These are phyloP conservation scores for Cheilosia urbana DNA, from an alignment of 2,888 invertebrate genomes.

Conservation along the genomic window DNA sequence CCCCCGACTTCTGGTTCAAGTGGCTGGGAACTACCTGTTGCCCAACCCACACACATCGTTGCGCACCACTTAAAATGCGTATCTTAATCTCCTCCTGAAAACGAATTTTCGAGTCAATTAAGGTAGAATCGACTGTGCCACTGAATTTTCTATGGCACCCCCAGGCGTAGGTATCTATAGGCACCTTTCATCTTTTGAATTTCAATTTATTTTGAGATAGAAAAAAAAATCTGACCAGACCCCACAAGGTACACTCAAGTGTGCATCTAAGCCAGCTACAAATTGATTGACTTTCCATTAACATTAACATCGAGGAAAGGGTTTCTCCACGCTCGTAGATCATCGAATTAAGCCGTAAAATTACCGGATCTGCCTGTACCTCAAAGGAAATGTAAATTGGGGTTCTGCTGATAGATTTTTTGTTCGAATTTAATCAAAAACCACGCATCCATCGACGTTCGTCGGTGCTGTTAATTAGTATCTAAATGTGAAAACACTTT, in stretches of 20 bases:
- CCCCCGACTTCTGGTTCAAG: background rate
- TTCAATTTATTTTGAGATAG: conserved; percentile 31
- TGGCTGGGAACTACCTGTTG: conserved; percentile 62
- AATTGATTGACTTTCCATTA: conserved; percentile 48
- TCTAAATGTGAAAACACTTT: conserved; percentile 66
- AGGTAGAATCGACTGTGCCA: conserved; percentile 39
- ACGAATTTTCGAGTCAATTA: conserved; percentile 33
- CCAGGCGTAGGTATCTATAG: too few relatives aligned
- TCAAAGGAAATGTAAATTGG: conserved; percentile 32
- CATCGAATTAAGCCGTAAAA: conserved; percentile 48
- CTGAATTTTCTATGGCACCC: conserved; percentile 34
- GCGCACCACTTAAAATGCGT: conserved; percentile 46
- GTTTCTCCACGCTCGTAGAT: background rate
- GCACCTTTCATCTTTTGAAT: background rate
- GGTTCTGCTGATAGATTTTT: background rate
- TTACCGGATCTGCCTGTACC: conserved; percentile 25
- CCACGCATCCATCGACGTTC: conserved; percentile 14
- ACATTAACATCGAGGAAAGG: conserved; percentile 33
- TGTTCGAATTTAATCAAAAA: conserved; percentile 15
- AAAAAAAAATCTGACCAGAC: conserved; percentile 33
- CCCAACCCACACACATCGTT: conserved; percentile 61
- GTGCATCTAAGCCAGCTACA: background rate
- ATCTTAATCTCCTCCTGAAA: conserved; percentile 25
- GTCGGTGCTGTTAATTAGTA: conserved; percentile 53
- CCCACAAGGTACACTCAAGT: background rate